A percentile compares a stretch with the other conserved stretches of the same genome.
These are phyloP conservation scores for Acanthosepion esculentum DNA, from an alignment of 2,888 invertebrate genomes.

Conservation along the genomic window DNA sequence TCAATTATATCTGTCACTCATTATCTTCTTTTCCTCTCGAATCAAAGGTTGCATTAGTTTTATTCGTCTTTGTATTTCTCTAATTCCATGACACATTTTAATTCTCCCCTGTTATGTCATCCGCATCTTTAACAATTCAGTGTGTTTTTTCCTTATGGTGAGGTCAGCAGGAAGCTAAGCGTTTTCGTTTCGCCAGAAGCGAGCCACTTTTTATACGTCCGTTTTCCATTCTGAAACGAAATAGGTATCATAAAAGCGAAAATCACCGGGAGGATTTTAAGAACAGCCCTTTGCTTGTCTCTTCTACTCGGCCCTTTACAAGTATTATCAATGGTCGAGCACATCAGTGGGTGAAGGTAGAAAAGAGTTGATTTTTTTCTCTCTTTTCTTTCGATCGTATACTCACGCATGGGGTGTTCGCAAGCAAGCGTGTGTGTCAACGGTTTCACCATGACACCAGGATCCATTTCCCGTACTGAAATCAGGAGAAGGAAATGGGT, in stretches of 20 bases:
- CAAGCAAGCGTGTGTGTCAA: not conserved
- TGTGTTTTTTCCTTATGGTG: not conserved
- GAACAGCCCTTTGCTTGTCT: not conserved
- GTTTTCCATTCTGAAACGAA: conserved; percentile 10
- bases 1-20: not conserved
- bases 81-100: not conserved
- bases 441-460: conserved; percentile 1
- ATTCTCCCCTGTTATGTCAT: not conserved
- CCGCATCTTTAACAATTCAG: not conserved
- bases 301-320: not conserved
- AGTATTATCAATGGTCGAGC: conserved; percentile 25
- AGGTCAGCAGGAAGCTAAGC: not conserved
- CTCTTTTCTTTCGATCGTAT: not conserved
- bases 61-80: not conserved
- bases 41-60: not conserved
- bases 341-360: not conserved
- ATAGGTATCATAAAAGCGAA: not conserved
- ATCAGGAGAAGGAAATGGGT: not conserved
- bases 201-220: not conserved
- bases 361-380: not conserved
- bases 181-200: not conserved
- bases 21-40: not conserved
- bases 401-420: not conserved
- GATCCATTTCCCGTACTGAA: conserved; percentile 16
- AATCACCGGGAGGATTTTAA: not conserved